Conservation (phyloP, 2,888 invertebrate species). For the Formica aserva region DNA sequence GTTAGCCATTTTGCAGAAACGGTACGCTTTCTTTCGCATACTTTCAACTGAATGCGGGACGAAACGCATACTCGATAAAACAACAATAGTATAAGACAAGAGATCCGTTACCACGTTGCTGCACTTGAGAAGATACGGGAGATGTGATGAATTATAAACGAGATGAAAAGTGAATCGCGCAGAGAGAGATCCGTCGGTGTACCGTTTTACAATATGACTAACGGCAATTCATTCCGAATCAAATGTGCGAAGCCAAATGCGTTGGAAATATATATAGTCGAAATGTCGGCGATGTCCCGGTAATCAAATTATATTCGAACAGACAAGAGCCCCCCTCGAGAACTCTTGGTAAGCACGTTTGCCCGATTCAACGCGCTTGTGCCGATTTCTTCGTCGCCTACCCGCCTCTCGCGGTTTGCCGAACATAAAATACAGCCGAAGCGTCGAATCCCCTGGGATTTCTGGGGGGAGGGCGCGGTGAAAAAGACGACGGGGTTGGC, state of each 20-base stretch:
- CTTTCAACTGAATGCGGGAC: constrained; percentile 33
- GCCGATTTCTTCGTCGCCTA: constrained; percentile 5
- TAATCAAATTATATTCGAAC: constrained; percentile 36
- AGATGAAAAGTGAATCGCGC: constrained; percentile 41
- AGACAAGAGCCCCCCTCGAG: not conserved
- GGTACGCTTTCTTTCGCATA: constrained; percentile 22
- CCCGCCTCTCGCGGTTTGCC: constrained; percentile 20
- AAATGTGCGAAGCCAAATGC: constrained; percentile 6
- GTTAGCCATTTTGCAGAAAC: constrained; percentile 15
- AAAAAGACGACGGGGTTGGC: constrained; percentile 1
- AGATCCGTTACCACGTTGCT: constrained; percentile 30
- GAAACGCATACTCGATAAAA: constrained; percentile 42
- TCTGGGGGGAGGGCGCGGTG: not conserved
- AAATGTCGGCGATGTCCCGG: not conserved
- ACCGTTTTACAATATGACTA: constrained; percentile 7
- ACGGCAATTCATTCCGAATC: constrained; percentile 37
- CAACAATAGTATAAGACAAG: constrained; percentile 3
- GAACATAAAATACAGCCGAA: constrained; percentile 39
- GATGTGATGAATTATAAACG: constrained; percentile 45
- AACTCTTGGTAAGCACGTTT: constrained; percentile 11
- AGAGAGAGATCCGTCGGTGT: not conserved
- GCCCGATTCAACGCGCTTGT: constrained; percentile 30
- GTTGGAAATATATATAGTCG: constrained; percentile 6
- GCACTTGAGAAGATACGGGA: constrained; percentile 29
- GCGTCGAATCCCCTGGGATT: constrained; percentile 32